These are phyloP conservation scores for Tipula unca DNA, from an alignment of 2,888 invertebrate genomes.

Conservation along the genomic window DNA sequence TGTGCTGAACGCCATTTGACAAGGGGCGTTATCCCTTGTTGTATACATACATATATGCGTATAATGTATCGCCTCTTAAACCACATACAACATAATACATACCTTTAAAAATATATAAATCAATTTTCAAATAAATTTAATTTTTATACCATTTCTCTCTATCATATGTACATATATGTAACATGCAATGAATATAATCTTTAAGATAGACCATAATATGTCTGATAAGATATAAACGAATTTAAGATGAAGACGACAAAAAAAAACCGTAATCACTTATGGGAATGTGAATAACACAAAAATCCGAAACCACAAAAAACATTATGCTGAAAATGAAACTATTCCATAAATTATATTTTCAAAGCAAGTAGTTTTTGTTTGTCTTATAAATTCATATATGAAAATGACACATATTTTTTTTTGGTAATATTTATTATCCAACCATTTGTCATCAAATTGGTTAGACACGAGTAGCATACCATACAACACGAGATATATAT, in stretches of 20 bases:
- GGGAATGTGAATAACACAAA: not conserved
- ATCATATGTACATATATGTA: no score
- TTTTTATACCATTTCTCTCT: not conserved
- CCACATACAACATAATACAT: no score
- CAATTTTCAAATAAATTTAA: not conserved
- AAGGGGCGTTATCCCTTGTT: not conserved
- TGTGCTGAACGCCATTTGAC: not conserved
- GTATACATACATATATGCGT: not conserved
- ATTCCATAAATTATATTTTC: slow-evolving; percentile 3
- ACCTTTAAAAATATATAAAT: not conserved
- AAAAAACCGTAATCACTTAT: not conserved
- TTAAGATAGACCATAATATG: not conserved
- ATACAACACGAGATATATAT: not conserved
- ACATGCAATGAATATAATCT: not conserved
- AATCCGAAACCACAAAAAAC: not conserved
- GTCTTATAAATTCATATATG: not conserved
- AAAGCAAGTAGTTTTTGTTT: not conserved
- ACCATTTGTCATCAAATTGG: not conserved
- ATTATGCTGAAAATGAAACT: not conserved
- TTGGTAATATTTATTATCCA: not conserved
- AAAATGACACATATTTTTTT: not conserved
- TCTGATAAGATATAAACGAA: not conserved
- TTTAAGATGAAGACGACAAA: not conserved
- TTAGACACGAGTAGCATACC: not conserved
- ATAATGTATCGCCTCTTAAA: not conserved